Evolutionary conservation across 2,888 invertebrate species (phyloP).

Genomic region (Strigamia crassipes): DNA sequence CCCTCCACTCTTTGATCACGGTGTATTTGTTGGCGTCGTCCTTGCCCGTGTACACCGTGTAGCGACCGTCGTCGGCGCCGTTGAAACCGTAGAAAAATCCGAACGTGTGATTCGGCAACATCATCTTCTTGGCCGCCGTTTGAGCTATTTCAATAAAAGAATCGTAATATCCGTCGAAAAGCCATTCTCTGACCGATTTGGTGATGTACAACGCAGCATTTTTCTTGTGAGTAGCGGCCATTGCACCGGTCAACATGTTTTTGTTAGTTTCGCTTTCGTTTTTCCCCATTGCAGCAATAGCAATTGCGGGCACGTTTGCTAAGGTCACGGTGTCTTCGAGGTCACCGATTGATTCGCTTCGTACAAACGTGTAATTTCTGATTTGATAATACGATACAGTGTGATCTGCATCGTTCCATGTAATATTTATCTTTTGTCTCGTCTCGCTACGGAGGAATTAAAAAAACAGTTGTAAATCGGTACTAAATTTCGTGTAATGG

Average conservation of each 20-base stretch:
- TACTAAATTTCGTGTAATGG: too few relatives aligned
- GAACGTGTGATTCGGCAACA: neutral
- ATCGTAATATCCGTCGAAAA: constrained; percentile 36
- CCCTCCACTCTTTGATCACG: neutral
- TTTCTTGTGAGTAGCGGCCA: neutral
- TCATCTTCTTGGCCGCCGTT: neutral
- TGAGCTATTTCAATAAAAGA: neutral
- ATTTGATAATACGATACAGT: neutral
- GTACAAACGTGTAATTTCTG: neutral
- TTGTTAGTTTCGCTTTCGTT: neutral
- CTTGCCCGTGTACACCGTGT: constrained; percentile 7
- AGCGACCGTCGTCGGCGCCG: neutral
- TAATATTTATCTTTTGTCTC: constrained; percentile 2
- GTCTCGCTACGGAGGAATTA: neutral
- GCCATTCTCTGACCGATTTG: neutral
- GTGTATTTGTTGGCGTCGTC: constrained; percentile 18
- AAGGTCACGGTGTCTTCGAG: neutral
- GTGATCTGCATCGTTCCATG: neutral
- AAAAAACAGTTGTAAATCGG: too few relatives aligned
- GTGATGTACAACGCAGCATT: neutral
- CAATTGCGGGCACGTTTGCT: constrained; percentile 19
- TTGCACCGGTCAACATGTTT: neutral
- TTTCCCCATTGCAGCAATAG: neutral
- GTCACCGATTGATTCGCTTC: neutral
- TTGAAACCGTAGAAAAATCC: constrained; percentile 35